phyloP scores from a whole-genome alignment of 2,888 invertebrate species.

The Andrena dorsata region DNA sequence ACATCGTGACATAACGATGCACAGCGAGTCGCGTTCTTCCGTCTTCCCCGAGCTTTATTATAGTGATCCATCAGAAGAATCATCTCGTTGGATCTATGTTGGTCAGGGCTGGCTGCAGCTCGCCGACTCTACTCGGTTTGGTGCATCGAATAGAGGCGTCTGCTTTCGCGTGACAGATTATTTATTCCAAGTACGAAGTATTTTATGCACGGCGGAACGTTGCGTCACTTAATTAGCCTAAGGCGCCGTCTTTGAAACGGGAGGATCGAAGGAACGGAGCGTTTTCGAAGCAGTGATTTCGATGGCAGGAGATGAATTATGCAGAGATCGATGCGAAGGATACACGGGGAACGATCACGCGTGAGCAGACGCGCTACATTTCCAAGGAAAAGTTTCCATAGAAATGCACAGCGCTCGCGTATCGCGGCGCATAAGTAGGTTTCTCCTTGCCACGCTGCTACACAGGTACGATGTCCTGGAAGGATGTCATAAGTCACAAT shows the following conservation, averaged over 20 bases:
- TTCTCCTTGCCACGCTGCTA: slow-evolving; percentile 5
- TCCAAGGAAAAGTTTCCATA: slow-evolving; percentile 15
- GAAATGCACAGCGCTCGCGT: slow-evolving; percentile 9
- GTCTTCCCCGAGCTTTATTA: slow-evolving; percentile 26
- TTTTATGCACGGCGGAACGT: slow-evolving; percentile 30
- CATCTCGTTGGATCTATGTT: slow-evolving; percentile 34
- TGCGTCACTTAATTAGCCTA: slow-evolving; percentile 20
- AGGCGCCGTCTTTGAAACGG: not conserved
- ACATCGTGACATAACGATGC: slow-evolving; percentile 40
- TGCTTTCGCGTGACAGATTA: slow-evolving; percentile 14
- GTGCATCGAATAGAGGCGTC: slow-evolving; percentile 7
- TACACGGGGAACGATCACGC: not conserved
- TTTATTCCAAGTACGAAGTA: not conserved
- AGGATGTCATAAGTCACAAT: slow-evolving; percentile 49
- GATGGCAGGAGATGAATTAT: not conserved
- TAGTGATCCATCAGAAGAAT: slow-evolving; percentile 33
- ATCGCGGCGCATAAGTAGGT: slow-evolving; percentile 22
- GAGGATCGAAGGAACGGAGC: not conserved
- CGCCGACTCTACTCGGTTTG: slow-evolving; percentile 17
- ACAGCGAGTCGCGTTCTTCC: slow-evolving; percentile 43
- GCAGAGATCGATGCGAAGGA: not conserved
- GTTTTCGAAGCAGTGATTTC: not conserved
- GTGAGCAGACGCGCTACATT: slow-evolving; percentile 4
- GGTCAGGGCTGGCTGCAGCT: slow-evolving; percentile 44
- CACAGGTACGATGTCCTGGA: slow-evolving; percentile 4